Conservation (phyloP, 2,888 invertebrate species). For the Drosophila kuntzei region DNA sequence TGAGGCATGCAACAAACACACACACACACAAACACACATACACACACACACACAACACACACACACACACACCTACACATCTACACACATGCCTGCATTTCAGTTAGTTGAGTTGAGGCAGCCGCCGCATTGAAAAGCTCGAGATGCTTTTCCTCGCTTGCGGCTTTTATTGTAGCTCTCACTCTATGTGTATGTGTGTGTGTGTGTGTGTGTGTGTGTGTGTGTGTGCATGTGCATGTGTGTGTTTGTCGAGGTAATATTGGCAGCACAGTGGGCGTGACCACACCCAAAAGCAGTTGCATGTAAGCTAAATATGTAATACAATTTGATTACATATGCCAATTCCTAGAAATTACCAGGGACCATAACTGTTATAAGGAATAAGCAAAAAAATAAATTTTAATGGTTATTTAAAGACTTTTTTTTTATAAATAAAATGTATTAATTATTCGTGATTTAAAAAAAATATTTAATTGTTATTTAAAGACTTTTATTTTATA, state of each 20-base stretch:
- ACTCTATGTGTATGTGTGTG: not conserved
- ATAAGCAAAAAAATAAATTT: too few species aligned
- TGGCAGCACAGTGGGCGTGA: conserved; percentile 45
- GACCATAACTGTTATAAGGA: too few species aligned
- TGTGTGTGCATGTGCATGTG: not conserved
- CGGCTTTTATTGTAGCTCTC: conserved; percentile 44
- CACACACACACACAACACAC: conserved; percentile 9
- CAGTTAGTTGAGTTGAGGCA: conserved; percentile 32
- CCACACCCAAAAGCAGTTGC: conserved; percentile 15
- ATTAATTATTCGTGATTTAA: too few species aligned
- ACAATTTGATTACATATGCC: conserved; percentile 40
- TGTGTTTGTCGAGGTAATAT: conserved; percentile 26
- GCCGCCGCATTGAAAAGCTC: conserved; percentile 46
- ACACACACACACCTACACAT: conserved; percentile 14
- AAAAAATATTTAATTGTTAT: too few species aligned
- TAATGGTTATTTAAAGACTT: too few species aligned
- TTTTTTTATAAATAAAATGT: too few species aligned
- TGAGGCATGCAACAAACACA: conserved; percentile 55
- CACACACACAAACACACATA: conserved; percentile 12
- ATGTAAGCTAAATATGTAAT: conserved; percentile 50
- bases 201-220: not conserved
- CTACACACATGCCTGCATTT: conserved; percentile 40
- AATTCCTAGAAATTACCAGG: conserved; percentile 30
- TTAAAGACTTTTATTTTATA: too few species aligned
- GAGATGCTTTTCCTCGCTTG: conserved; percentile 42